Evolutionary conservation across 2,797 vertebrate genomes (phyloP).

Genomic region (Antrozous pallidus): DNA sequence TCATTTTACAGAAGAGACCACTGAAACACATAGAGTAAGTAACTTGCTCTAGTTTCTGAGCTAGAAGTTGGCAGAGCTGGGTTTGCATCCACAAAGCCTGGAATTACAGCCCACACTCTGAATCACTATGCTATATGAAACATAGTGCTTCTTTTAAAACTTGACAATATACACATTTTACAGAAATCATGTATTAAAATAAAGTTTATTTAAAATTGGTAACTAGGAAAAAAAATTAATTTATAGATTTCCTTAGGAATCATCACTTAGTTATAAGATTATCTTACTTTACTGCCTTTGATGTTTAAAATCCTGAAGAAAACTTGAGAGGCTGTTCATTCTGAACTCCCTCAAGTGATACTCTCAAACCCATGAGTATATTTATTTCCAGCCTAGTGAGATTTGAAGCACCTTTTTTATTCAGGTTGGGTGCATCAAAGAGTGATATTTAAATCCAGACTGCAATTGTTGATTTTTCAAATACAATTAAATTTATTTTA

Average conservation of each 20-base stretch:
- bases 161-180: not conserved
- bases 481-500: slow-evolving; percentile 44
- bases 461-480: slow-evolving; percentile 42
- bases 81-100: not conserved
- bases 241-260: not conserved
- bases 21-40: not conserved
- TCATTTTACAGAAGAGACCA: not conserved
- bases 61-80: not conserved
- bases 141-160: not conserved
- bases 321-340: slow-evolving; percentile 25
- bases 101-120: not conserved
- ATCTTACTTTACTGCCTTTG: not conserved
- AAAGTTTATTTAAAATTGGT: slow-evolving; percentile 44
- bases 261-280: not conserved
- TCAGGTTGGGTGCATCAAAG: slow-evolving; percentile 35
- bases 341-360: slow-evolving; percentile 41
- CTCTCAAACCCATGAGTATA: slow-evolving; percentile 26
- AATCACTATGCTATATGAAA: not conserved
- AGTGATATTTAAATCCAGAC: slow-evolving; percentile 46
- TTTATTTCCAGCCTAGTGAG: slow-evolving; percentile 38
- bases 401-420: slow-evolving; percentile 54
- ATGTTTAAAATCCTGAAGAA: slow-evolving; percentile 30
- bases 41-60: not conserved
- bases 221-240: slow-evolving; percentile 22
- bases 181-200: slow-evolving; percentile 23